These are phyloP conservation scores for Ariolimax columbianus DNA, from an alignment of 2,888 invertebrate species.

Conservation along the genomic window DNA sequence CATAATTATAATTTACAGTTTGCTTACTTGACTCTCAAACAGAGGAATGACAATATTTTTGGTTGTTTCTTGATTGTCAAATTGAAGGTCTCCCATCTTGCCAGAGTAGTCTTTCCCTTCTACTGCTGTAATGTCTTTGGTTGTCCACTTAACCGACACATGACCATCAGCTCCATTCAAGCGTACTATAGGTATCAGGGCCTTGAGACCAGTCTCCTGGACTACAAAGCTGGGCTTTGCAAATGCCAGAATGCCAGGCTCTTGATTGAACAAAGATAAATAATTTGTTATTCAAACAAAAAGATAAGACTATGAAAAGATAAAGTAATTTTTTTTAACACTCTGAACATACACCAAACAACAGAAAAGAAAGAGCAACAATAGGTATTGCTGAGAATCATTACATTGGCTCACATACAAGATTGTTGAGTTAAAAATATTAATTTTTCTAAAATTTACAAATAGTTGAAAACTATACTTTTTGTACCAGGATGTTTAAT, in stretches of 20 bases:
- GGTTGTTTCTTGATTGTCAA: slow-evolving; percentile 79
- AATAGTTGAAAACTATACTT: too few species aligned
- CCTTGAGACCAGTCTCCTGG: slow-evolving; percentile 81
- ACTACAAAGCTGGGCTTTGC: slow-evolving; percentile 81
- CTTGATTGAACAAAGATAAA: slow-evolving; percentile 69
- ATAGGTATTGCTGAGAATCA: too few species aligned
- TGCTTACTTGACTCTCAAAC: slow-evolving; percentile 80
- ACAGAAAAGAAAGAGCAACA: too few species aligned
- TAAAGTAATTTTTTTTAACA: too few species aligned
- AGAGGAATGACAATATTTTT: slow-evolving; percentile 82
- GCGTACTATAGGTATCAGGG: slow-evolving; percentile 80
- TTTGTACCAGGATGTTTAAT: too few species aligned
- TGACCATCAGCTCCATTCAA: slow-evolving; percentile 82
- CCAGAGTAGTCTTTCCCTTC: slow-evolving; percentile 81
- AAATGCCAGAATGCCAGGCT: slow-evolving; percentile 82
- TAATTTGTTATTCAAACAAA: not conserved
- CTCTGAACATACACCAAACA: too few species aligned
- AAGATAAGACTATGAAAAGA: not conserved
- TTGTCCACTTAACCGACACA: slow-evolving; percentile 81
- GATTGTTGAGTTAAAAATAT: too few species aligned
- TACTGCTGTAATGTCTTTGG: slow-evolving; percentile 82
- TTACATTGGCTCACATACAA: too few species aligned
- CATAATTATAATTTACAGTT: too few species aligned
- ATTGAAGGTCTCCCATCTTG: slow-evolving; percentile 80
- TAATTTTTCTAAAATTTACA: too few species aligned